These are phyloP conservation scores for Jaculus jaculus DNA, from an alignment of 2,113 vertebrate genomes.

Conservation along the genomic window DNA sequence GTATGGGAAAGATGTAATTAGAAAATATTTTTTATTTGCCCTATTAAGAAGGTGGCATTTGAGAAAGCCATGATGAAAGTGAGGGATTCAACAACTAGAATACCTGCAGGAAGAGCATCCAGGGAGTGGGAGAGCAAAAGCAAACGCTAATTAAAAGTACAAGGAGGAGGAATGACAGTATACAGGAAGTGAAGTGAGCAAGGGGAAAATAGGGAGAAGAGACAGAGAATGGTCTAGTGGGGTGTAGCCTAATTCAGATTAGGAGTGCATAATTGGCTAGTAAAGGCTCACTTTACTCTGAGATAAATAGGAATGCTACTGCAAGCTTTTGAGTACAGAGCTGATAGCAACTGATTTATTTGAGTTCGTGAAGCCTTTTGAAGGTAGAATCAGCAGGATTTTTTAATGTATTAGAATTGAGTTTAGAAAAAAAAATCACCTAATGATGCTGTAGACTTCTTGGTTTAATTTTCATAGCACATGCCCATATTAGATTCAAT, in stretches of 20 bases:
- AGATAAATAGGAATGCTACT: background rate
- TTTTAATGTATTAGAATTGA: constrained; percentile 21
- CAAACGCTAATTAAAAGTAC: background rate
- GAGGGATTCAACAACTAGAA: background rate
- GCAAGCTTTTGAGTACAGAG: background rate
- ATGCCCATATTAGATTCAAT: background rate
- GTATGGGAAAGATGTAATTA: background rate
- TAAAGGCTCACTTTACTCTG: background rate
- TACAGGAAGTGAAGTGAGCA: background rate
- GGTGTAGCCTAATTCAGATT: too few relatives aligned
- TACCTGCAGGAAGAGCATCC: background rate
- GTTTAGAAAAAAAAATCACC: constrained; percentile 53
- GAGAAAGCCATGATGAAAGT: background rate
- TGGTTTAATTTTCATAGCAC: background rate
- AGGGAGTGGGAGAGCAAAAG: background rate
- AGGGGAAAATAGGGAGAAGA: background rate
- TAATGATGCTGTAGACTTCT: background rate
- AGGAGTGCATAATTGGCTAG: background rate
- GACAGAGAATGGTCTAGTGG: too few relatives aligned
- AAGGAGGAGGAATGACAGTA: background rate
- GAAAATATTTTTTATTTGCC: background rate
- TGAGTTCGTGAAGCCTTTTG: background rate
- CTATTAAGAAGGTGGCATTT: background rate
- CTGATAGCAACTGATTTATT: background rate
- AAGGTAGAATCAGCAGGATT: background rate